A percentile compares a stretch with the other conserved stretches of the same genome.
Conservation (phyloP, 2,888 invertebrate genomes). For the Hydropsyche betteni region DNA sequence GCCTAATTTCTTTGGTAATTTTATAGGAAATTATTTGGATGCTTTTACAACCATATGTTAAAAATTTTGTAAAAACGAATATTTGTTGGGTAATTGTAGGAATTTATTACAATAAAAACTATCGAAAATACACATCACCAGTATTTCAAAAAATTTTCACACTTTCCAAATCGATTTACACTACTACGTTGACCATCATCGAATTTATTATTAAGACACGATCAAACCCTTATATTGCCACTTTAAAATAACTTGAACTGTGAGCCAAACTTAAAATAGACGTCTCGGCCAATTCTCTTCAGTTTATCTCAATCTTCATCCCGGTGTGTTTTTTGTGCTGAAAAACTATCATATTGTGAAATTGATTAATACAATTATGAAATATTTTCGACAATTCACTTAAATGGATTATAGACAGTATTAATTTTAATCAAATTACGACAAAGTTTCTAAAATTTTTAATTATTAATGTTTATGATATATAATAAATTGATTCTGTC, state of each 20-base stretch:
- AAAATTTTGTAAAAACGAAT: not conserved
- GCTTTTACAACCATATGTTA: not conserved
- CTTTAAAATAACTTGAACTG: constrained; percentile 33
- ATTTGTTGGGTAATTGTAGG: constrained; percentile 28
- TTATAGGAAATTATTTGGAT: not conserved
- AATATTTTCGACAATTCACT: too few species aligned
- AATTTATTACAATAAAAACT: constrained; percentile 15
- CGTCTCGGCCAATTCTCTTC: constrained; percentile 22
- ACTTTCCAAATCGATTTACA: too few species aligned
- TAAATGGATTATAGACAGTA: too few species aligned
- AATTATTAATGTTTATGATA: too few species aligned
- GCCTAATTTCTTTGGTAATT: constrained; percentile 4
- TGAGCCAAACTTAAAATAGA: constrained; percentile 39
- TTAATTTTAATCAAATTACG: too few species aligned
- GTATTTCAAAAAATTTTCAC: too few species aligned
- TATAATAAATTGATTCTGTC: too few species aligned
- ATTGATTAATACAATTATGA: too few species aligned
- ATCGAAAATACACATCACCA: not conserved
- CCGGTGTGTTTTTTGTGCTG: not conserved
- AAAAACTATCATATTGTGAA: too few species aligned
- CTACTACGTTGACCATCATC: too few species aligned
- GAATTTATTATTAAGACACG: not conserved
- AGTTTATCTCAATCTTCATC: constrained; percentile 27
- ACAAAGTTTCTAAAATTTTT: too few species aligned
- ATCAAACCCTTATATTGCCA: constrained; percentile 35